Percentiles rank a stretch among this genome's conserved stretches.
Conservation (phyloP, 2,797 vertebrate genomes). For the Darevskia mixta region DNA sequence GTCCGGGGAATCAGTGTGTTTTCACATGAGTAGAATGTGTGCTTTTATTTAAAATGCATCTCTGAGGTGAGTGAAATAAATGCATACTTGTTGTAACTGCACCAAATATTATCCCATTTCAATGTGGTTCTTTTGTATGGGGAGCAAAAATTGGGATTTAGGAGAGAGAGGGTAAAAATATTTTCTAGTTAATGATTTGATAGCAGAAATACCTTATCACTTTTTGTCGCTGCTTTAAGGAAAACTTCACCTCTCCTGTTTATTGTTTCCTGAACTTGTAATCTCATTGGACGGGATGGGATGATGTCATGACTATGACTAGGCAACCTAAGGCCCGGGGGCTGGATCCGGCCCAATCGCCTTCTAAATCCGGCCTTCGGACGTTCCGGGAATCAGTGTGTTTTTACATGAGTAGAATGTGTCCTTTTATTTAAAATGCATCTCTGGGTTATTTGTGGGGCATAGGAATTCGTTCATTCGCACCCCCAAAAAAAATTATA, state of each 20-base stretch:
- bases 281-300: neutral
- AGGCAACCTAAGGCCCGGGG: too few species aligned
- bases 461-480: too few species aligned
- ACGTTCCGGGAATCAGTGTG: fast-evolving
- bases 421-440: too few species aligned
- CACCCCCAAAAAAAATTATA: fast-evolving
- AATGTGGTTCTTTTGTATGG: neutral
- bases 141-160: neutral
- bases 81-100: too few species aligned
- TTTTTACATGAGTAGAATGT: too few species aligned
- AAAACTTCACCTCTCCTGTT: neutral
- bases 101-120: neutral
- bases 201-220: neutral
- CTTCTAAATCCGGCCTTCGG: fast-evolving
- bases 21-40: too few species aligned
- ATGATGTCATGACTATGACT: neutral
- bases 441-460: too few species aligned
- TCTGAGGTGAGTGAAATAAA: slow-evolving; percentile 80
- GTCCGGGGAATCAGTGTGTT: too few species aligned
- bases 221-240: neutral
- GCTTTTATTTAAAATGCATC: too few species aligned
- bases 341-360: too few species aligned
- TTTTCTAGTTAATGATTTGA: neutral
- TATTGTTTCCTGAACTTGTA: neutral
- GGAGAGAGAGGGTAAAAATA: neutral